Percentiles rank a stretch among this genome's conserved stretches.
phyloP scores from a whole-genome alignment of 2,797 vertebrate species.

The Hydrocynus forskahlii region DNA sequence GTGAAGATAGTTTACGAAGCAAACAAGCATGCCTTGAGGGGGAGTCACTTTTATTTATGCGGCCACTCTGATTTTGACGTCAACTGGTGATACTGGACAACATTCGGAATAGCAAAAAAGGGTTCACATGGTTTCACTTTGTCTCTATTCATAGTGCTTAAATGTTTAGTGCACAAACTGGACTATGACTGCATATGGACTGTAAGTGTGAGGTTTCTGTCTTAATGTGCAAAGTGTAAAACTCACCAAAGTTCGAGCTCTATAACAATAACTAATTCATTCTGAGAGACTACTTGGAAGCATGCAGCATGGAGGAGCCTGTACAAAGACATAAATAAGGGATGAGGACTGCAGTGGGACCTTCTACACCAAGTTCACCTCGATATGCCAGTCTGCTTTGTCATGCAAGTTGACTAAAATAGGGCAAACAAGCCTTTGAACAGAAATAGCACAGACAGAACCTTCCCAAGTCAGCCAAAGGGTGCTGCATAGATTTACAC shows the following conservation, averaged over 20 bases:
- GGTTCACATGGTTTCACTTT: background rate
- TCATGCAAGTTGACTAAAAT: constrained; percentile 37
- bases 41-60: constrained; percentile 49
- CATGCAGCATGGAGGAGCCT: constrained; percentile 39
- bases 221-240: constrained; percentile 16
- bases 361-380: constrained; percentile 44
- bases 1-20: background rate
- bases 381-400: constrained; percentile 14
- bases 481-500: background rate
- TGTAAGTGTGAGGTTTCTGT: constrained; percentile 11
- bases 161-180: background rate
- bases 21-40: constrained; percentile 19
- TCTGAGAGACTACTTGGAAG: constrained; percentile 30
- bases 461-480: background rate
- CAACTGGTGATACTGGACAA: constrained; percentile 2
- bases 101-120: background rate
- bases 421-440: constrained; percentile 12
- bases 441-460: constrained; percentile 10
- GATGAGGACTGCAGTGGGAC: constrained; percentile 43
- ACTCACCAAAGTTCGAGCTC: constrained; percentile 3
- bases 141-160: background rate
- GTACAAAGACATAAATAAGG: constrained; percentile 55
- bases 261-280: constrained; percentile 42
- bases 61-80: constrained; percentile 12
- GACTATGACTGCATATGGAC: background rate